These are phyloP conservation scores for Propithecus coquereli DNA, from an alignment of 2,113 vertebrate species.

Conservation along the genomic window DNA sequence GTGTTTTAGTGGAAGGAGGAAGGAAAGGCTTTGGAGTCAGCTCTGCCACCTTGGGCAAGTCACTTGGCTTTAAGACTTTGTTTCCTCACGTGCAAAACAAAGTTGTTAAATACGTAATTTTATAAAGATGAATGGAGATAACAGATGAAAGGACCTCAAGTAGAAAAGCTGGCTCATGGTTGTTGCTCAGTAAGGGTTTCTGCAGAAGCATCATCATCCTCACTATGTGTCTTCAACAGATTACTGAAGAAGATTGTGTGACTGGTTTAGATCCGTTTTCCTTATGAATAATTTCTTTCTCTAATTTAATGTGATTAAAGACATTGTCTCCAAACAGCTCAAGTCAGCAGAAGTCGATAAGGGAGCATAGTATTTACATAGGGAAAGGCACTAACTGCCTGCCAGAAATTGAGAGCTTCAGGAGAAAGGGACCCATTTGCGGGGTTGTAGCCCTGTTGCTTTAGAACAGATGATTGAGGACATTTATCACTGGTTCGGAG, in stretches of 20 bases:
- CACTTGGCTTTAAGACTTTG: not conserved
- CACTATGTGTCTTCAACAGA: not conserved
- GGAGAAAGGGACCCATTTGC: not conserved
- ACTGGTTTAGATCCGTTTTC: not conserved
- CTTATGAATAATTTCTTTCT: slow-evolving; percentile 4
- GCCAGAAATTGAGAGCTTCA: not conserved
- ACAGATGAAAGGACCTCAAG: not conserved
- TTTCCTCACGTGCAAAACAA: not conserved
- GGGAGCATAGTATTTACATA: not conserved
- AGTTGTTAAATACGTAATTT: not conserved
- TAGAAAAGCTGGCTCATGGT: not conserved
- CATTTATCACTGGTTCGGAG: not conserved
- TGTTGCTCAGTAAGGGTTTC: not conserved
- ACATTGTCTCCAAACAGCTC: not conserved
- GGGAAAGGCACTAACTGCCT: not conserved
- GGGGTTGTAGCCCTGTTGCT: not conserved
- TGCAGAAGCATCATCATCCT: not conserved
- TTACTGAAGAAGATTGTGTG: not conserved
- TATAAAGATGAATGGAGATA: not conserved
- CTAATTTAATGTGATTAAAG: not conserved
- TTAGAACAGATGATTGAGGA: not conserved
- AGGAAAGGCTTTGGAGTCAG: not conserved
- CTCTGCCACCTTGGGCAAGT: not conserved
- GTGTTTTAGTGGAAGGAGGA: not conserved
- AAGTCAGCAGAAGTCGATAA: not conserved